These are phyloP conservation scores for Paguma larvata DNA, from an alignment of 2,797 vertebrate species.

Conservation along the genomic window DNA sequence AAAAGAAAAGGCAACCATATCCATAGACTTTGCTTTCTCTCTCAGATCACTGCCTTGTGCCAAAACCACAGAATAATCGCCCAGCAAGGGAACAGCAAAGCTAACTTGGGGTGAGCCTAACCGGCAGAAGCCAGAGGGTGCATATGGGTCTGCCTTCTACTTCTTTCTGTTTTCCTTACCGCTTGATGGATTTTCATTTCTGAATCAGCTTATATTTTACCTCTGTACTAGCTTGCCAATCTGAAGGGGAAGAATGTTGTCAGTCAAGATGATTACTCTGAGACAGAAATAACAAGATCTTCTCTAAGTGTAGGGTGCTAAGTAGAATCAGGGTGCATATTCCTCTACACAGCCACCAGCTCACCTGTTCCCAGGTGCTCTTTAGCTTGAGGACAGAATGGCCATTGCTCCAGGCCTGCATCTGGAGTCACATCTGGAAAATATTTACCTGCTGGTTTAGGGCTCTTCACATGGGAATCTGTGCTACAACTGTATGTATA, in stretches of 20 bases:
- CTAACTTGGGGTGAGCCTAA: slow-evolving; percentile 75
- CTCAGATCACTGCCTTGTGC: slow-evolving; percentile 84
- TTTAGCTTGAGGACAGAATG: neutral
- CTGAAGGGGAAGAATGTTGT: neutral
- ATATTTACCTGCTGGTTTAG: too few relatives aligned
- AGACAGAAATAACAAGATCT: neutral
- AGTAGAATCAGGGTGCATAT: neutral
- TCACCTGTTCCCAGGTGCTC: neutral
- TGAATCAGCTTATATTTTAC: neutral
- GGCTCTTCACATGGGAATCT: neutral
- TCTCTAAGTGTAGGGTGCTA: neutral
- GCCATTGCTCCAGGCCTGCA: neutral
- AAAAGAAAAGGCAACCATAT: slow-evolving; percentile 85
- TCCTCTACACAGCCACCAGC: neutral
- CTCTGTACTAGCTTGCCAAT: neutral
- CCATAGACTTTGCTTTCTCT: slow-evolving; percentile 88
- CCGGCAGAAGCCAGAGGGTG: neutral
- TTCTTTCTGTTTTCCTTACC: neutral
- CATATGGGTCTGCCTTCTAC: slow-evolving; percentile 14
- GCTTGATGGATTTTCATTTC: neutral
- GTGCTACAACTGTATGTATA: neutral
- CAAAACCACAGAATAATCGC: slow-evolving; percentile 88
- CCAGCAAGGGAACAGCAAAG: slow-evolving; percentile 87
- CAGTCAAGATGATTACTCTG: neutral
- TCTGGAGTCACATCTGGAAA: neutral